Evolutionary conservation across 2,113 vertebrate genomes (phyloP).

Genomic region (Brienomyrus brachyistius): DNA sequence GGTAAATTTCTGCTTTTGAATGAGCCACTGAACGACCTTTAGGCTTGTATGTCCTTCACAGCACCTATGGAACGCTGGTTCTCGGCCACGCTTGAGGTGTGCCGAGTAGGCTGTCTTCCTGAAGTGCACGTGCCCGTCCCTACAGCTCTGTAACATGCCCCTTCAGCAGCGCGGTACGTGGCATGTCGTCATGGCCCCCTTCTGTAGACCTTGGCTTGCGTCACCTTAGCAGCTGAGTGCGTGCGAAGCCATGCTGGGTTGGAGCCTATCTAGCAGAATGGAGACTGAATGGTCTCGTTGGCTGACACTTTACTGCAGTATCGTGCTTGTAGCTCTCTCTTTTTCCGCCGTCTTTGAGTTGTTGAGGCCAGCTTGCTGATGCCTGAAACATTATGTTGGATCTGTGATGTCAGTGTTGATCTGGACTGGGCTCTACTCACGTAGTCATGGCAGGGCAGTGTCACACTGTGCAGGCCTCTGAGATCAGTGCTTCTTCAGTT

Average conservation of each 20-base stretch:
- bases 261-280: background rate
- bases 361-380: background rate
- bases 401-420: background rate
- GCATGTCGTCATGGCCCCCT: background rate
- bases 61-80: background rate
- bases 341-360: background rate
- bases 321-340: background rate
- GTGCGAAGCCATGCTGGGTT: background rate
- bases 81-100: background rate
- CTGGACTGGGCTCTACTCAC: background rate
- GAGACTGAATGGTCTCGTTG: background rate
- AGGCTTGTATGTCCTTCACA: background rate
- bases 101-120: background rate
- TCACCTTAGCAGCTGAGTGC: background rate
- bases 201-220: background rate
- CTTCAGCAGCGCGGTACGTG: background rate
- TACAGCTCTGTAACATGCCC: background rate
- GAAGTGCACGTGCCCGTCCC: background rate
- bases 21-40: background rate
- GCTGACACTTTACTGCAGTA: background rate
- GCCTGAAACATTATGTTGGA: background rate
- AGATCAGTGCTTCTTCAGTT: background rate
- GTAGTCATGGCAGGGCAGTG: background rate
- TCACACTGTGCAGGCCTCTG: background rate
- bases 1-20: background rate